A percentile compares a stretch with the other conserved stretches of the same genome.
These are phyloP conservation scores for Protaetia brevitarsis DNA, from an alignment of 1,140 invertebrate genomes.

Conservation along the genomic window DNA sequence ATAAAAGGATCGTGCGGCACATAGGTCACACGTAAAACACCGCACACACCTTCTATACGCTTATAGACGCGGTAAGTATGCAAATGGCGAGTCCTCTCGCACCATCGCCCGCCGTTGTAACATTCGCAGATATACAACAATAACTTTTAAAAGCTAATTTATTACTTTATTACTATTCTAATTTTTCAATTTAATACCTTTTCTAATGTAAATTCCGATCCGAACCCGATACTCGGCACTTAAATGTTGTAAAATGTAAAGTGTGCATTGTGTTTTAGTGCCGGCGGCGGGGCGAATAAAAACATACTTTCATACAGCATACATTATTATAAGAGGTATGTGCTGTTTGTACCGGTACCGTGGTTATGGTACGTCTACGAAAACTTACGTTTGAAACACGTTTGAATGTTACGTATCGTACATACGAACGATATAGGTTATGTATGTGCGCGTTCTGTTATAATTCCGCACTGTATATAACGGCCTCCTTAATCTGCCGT, in stretches of 20 bases:
- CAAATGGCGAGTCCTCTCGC: constrained; percentile 26
- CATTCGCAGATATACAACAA: constrained; percentile 32
- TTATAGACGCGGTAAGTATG: no score
- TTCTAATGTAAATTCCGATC: constrained; percentile 40
- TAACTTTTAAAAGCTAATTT: constrained; percentile 42
- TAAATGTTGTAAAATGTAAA: constrained; percentile 39
- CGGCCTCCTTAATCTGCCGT: constrained; percentile 1
- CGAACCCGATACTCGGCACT: constrained; percentile 33
- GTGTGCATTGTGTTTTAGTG: constrained; percentile 30
- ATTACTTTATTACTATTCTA: constrained; percentile 44
- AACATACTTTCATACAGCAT: constrained; percentile 10
- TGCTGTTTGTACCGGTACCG: neutral
- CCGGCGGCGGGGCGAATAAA: neutral
- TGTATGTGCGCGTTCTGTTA: neutral
- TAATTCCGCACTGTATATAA: constrained; percentile 20
- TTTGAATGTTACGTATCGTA: neutral
- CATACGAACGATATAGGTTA: no score
- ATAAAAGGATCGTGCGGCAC: no score
- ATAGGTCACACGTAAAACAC: constrained; percentile 1
- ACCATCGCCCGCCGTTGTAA: neutral
- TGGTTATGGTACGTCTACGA: neutral
- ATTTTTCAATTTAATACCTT: constrained; percentile 43
- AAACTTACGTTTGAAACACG: neutral
- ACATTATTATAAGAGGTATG: neutral
- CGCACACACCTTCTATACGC: no score